A percentile compares a stretch with the other conserved stretches of the same genome.
phyloP scores from a whole-genome alignment of 2,113 vertebrate species.

The Callopanchax toddi region DNA sequence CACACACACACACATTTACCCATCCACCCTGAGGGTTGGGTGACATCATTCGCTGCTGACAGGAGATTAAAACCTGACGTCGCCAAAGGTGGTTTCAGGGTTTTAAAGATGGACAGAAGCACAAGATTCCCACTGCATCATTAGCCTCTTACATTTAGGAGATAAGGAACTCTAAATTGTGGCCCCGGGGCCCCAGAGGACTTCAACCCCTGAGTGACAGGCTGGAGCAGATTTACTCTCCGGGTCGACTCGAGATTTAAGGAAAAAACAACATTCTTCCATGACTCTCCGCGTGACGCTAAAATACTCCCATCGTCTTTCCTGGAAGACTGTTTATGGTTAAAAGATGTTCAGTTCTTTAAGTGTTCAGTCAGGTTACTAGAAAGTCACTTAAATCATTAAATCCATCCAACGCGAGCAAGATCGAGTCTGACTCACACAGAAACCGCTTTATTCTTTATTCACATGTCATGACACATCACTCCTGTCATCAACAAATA shows the following conservation, averaged over 20 bases:
- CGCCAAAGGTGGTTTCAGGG: constrained; percentile 48
- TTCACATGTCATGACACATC: not conserved
- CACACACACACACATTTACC: constrained; percentile 22
- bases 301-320: constrained; percentile 41
- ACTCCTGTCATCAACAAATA: not conserved
- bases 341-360: constrained; percentile 7
- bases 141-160: constrained; percentile 34
- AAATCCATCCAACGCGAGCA: constrained; percentile 29
- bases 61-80: constrained; percentile 55
- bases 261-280: constrained; percentile 69
- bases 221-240: constrained; percentile 59
- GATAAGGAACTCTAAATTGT: constrained; percentile 57
- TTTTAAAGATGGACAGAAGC: constrained; percentile 62
- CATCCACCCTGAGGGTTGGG: constrained; percentile 41
- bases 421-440: not conserved
- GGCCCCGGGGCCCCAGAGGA: constrained; percentile 36
- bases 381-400: not conserved
- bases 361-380: constrained; percentile 14
- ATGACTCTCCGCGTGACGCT: constrained; percentile 1
- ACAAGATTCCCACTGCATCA: constrained; percentile 54
- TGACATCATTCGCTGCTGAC: constrained; percentile 48
- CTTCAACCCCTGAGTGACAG: constrained; percentile 55
- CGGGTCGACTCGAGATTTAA: constrained; percentile 29
- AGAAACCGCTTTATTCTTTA: too few relatives aligned
- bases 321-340: constrained; percentile 53